These are phyloP conservation scores for Heteromormyrus szaboi DNA, from an alignment of 2,797 vertebrate species.

Conservation along the genomic window DNA sequence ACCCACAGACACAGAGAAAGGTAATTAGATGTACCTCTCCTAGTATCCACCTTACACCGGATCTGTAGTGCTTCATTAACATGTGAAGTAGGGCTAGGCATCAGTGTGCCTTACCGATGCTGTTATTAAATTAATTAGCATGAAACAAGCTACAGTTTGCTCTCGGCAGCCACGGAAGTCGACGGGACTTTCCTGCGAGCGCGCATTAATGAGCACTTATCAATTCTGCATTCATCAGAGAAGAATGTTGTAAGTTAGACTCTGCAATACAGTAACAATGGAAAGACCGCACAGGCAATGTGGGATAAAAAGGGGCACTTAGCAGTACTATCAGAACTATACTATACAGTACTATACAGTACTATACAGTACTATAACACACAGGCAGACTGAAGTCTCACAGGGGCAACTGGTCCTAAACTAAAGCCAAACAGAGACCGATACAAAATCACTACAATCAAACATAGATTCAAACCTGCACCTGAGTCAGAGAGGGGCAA, in stretches of 20 bases:
- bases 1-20: slow-evolving; percentile 40
- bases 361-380: not conserved
- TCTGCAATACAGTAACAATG: not conserved
- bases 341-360: too few relatives aligned
- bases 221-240: slow-evolving; percentile 63
- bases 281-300: not conserved
- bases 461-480: not conserved
- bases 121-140: slow-evolving; percentile 66
- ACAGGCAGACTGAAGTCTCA: not conserved
- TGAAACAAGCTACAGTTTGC: slow-evolving; percentile 46
- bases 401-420: not conserved
- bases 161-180: slow-evolving; percentile 53
- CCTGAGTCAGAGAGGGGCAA: not conserved
- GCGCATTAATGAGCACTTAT: slow-evolving; percentile 64
- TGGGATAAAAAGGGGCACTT: not conserved
- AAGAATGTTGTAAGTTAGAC: not conserved
- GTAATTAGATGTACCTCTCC: slow-evolving; percentile 55
- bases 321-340: not conserved
- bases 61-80: slow-evolving; percentile 54
- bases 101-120: slow-evolving; percentile 50
- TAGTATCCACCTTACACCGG: slow-evolving; percentile 47
- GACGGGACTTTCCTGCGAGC: slow-evolving; percentile 40
- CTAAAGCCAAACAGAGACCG: not conserved
- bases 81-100: slow-evolving; percentile 60
- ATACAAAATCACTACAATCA: not conserved